Evolutionary conservation across 2,888 invertebrate genomes (phyloP), one percentile per base, ranked within the genome.

Genomic region (Sipha maydis): DNA sequence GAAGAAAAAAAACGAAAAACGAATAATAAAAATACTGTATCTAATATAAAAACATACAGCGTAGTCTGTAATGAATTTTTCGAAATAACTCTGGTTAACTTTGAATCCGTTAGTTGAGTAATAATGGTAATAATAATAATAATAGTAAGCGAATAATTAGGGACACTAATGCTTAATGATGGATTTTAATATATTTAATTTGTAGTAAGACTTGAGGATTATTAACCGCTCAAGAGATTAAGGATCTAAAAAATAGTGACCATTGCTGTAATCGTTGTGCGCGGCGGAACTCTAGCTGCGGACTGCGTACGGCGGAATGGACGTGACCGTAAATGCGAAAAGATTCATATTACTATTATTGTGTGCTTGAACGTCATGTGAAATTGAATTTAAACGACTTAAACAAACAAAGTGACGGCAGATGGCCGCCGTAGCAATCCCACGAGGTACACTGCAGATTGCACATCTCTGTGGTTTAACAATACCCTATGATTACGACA

Each of bases 341-440:
- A 76, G 61, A n/a, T 21, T 61, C 61, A 61, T 84, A 61, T 38
- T 61, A 75, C 38, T 75, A 34, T 73, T 83, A 75, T 56, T 75
- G n/a, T 83, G 73, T 75, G 61, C 21, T 41, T 21, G 41, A 41
- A 76, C 75, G 75, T 61, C 76, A 76, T 84, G 84, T 76, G 84
- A 84, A 84, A 84, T 84, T 84, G 28, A 84, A 67, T 76, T 76
- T 17, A 76, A 84, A 84, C 76, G 76, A 67, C 76, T 84, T 75
- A n/a, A 67, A 76, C 76, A 31, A 84, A 73, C 25, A 67, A 78
- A 54, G 61, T 79, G 83, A 56, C 73, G 54, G 73, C 73, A n/a
- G 73, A 48, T 25, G 31, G 7, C 21, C 17, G 41, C 31, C 48
- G 21, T 17, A 28, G 56, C 61, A 25, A 76, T 76, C 84, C 41